A percentile compares a stretch with the other conserved stretches of the same genome.
Evolutionary conservation across 2,888 invertebrate species (phyloP).

Genomic region (Conchocele bisecta): DNA sequence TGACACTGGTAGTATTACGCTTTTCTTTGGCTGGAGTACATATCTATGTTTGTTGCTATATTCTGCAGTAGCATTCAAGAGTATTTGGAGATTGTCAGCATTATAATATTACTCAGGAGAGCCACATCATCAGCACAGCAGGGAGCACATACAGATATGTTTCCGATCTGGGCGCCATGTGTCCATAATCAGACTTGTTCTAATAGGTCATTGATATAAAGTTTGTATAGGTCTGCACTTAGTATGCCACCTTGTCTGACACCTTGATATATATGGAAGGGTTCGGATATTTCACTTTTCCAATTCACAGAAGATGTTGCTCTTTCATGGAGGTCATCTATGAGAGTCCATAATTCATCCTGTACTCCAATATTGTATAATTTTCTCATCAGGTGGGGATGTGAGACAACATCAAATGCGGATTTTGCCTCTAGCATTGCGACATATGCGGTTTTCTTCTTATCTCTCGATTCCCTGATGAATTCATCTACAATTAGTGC

Average conservation of each 20-base stretch:
- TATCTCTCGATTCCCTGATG: conserved; percentile 7
- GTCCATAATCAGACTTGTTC: background rate
- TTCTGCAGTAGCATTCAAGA: background rate
- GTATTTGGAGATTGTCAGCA: background rate
- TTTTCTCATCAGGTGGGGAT: conserved; percentile 13
- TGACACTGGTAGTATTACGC: conserved; percentile 1
- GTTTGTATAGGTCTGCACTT: conserved; percentile 18
- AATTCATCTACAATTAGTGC: conserved; percentile 21
- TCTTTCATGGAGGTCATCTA: background rate
- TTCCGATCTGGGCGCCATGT: background rate
- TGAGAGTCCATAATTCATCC: conserved; percentile 9
- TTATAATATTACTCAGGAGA: background rate
- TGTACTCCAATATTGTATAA: conserved; percentile 15
- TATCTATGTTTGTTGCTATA: background rate
- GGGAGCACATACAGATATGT: background rate
- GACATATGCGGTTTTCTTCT: background rate
- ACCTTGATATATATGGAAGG: background rate
- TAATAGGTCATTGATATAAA: conserved; percentile 5
- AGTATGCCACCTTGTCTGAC: conserved; percentile 19
- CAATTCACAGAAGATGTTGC: conserved; percentile 5
- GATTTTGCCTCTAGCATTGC: conserved; percentile 27
- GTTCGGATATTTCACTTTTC: background rate
- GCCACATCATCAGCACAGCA: conserved; percentile 20
- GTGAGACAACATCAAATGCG: conserved; percentile 28
- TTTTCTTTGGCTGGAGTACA: conserved; percentile 7